Evolutionary conservation across 2,797 vertebrate species (phyloP), one percentile per base, ranked within the genome.

Genomic region (Molossus molossus): DNA sequence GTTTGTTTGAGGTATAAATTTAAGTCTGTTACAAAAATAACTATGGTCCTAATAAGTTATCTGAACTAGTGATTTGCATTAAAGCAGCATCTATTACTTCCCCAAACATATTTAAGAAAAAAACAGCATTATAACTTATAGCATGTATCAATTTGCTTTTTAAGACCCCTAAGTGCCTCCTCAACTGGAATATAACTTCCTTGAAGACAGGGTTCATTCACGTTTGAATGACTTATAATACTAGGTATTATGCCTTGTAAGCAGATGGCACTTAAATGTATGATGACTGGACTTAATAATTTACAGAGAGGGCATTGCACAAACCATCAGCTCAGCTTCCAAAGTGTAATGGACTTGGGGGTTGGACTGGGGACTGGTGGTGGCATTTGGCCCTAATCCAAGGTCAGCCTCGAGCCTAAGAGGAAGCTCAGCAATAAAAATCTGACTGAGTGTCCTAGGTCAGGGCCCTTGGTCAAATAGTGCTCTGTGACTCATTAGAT

Each of bases 21-120:
- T 94, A 62, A 53, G 5, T 55, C 69, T 67, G 1, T 73, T 55
- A 95, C 40, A 97, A 92, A 73, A 72, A 73, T 69, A 87, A 77
- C 25, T 87, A 27, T 73, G 73, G 37, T 37, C 37, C 33, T 80
- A 83, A 79, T 50, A 96, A 48, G 14, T 83, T 75, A 81, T 8
- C 33, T 64, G 10, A 82, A 92, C 8, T 82, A 11, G 11, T 58
- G 48, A 73, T 55, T 87, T 79, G 53, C 6, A 55, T 79, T 60
- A 86, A 90, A 93, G 25, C 4, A 86, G 1, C 9, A 82, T 13
- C 21, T 79, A 84, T 23, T 27, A 89, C 55, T 82, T 86, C 45
- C 9, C 17, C 20, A 21, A 89, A 91, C 94, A 60, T 64, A 87
- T 18, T 69, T 11, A 82, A 62, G 27, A 73, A 88, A 73, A 77